Evolutionary conservation across 2,888 invertebrate species (phyloP), one percentile per base, ranked within the genome.

Genomic region (Caenorhabditis sulstoni): DNA sequence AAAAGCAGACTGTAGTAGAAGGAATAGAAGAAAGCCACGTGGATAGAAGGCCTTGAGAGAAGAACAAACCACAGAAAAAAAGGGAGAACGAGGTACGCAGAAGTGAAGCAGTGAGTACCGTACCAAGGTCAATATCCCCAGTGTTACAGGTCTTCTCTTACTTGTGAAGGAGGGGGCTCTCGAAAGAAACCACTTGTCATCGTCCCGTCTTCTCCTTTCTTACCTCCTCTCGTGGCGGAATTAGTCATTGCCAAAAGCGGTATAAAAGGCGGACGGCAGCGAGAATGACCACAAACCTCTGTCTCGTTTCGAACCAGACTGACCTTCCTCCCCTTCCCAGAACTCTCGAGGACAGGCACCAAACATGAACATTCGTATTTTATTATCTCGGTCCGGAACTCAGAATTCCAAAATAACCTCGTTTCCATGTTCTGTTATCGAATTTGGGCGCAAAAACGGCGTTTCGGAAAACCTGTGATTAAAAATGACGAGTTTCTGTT

Each of bases 171-270:
- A 64, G 53, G 57, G 53, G 70, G 57, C 64, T 73, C 73, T 73
- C 73, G 73, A 73, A 73, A 73, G 57, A 64, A 71, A 62, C 71
- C 64, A 73, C 73, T 68, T 68, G 59, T 68, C 58, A 20, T 47
- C 29, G 37, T 20, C 20, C 8, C 47, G 35, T 53, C 53, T 35
- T 52, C 29, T 18, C 39, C 50, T 14, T 39, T 29, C 18, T 23
- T 12, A 58, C 18, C 20, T 16, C 55, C 8, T 71, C 55, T 49
- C 37, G 7, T 16, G 23, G 71, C n/a, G 57, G 62, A 71, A 49
- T 57, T 68, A 59, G 50, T 64, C 23, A 22, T 14, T 75, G 67
- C 55, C 66, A 61, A 44, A 67, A 57, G 61, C 67, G 53, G 67
- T 62, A 67, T 62, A 75, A 55, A 75, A 75, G 22, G 18, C 41